Conservation (phyloP, 2,113 vertebrate species). For the Eidolon helvum region DNA sequence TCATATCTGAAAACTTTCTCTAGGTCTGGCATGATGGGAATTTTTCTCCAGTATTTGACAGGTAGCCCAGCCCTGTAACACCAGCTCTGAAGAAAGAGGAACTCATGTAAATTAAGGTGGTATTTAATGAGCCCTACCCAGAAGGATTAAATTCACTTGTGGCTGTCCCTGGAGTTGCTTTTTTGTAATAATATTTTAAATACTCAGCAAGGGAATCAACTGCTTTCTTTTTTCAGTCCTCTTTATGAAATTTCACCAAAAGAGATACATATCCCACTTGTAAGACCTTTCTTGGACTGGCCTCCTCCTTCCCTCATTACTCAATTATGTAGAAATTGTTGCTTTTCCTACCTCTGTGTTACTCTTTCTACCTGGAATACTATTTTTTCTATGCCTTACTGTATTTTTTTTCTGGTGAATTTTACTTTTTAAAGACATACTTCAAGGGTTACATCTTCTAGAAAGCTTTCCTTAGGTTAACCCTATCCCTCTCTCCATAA, state of each 20-base stretch:
- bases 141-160: not conserved
- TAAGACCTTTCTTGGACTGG: not conserved
- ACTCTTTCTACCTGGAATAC: not conserved
- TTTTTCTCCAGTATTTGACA: not conserved
- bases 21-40: not conserved
- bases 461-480: not conserved
- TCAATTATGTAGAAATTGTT: not conserved
- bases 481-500: not conserved
- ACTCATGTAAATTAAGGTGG: not conserved
- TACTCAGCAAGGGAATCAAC: not conserved
- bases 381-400: not conserved
- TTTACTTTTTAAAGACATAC: not conserved
- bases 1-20: not conserved
- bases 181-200: constrained; percentile 17
- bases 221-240: not conserved
- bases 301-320: not conserved
- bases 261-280: not conserved
- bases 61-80: not conserved
- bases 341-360: not conserved
- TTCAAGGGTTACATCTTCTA: not conserved
- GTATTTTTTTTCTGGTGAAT: not conserved
- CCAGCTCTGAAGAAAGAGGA: not conserved
- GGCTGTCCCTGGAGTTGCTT: not conserved
- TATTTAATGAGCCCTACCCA: not conserved
- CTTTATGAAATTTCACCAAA: not conserved